Evolutionary conservation across 2,797 vertebrate genomes (phyloP).

Genomic region (Squalus acanthias): DNA sequence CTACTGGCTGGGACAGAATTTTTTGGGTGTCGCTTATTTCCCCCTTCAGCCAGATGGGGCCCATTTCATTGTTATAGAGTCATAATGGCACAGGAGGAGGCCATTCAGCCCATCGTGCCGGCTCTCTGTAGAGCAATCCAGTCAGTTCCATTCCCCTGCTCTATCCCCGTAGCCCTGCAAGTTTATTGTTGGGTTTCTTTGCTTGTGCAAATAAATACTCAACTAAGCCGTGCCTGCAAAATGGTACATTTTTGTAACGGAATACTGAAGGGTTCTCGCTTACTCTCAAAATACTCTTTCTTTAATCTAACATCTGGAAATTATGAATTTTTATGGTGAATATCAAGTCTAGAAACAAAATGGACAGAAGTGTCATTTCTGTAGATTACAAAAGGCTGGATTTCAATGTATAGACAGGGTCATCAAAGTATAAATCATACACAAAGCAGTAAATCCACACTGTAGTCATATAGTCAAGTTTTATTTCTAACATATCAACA

Average conservation of each 20-base stretch:
- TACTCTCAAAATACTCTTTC: neutral
- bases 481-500: slow-evolving; percentile 38
- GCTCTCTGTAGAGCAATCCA: too few relatives aligned
- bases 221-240: neutral
- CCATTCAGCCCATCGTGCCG: too few relatives aligned
- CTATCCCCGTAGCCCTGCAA: too few relatives aligned
- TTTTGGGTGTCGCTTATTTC: too few relatives aligned
- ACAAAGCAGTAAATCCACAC: neutral
- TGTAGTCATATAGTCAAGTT: slow-evolving; percentile 32
- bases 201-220: too few relatives aligned
- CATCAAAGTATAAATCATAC: neutral
- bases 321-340: neutral
- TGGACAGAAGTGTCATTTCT: neutral
- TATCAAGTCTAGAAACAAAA: neutral
- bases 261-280: neutral
- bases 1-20: too few relatives aligned
- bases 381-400: neutral
- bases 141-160: too few relatives aligned
- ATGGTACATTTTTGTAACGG: neutral
- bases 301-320: neutral
- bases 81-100: too few relatives aligned
- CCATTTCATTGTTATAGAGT: too few relatives aligned
- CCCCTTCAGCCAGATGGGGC: too few relatives aligned
- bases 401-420: neutral
- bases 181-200: too few relatives aligned